Conservation (phyloP, 2,797 vertebrate genomes). For the Neostethus bicornis region DNA sequence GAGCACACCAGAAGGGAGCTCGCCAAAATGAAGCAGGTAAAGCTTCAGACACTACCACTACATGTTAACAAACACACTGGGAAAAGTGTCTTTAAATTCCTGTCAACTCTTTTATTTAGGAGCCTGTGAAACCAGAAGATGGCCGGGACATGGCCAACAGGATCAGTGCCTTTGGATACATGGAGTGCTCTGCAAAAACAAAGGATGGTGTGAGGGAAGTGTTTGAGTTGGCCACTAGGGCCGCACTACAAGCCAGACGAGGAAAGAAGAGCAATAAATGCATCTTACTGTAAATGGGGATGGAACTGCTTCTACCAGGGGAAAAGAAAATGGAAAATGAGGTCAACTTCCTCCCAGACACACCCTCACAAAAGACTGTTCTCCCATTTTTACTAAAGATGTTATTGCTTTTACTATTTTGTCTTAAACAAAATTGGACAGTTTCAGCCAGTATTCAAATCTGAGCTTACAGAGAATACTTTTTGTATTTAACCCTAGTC, state of each 20-base stretch:
- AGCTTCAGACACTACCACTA: neutral
- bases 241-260: slow-evolving; percentile 95
- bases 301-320: slow-evolving; percentile 70
- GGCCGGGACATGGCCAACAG: slow-evolving; percentile 97
- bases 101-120: slow-evolving; percentile 71
- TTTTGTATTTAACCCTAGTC: slow-evolving; percentile 78
- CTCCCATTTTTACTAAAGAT: slow-evolving; percentile 78
- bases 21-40: slow-evolving; percentile 98
- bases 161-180: slow-evolving; percentile 97
- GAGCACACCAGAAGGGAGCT: slow-evolving; percentile 96
- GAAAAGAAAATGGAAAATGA: slow-evolving; percentile 56
- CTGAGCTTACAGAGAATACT: slow-evolving; percentile 72
- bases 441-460: slow-evolving; percentile 93
- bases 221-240: slow-evolving; percentile 99
- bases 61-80: neutral
- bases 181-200: slow-evolving; percentile 99
- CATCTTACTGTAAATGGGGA: slow-evolving; percentile 89
- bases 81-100: slow-evolving; percentile 5
- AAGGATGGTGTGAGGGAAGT: slow-evolving; percentile 99
- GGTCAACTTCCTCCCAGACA: slow-evolving; percentile 66
- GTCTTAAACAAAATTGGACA: slow-evolving; percentile 77
- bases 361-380: slow-evolving; percentile 78
- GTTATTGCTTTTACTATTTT: slow-evolving; percentile 79
- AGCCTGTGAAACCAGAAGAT: slow-evolving; percentile 96
- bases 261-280: slow-evolving; percentile 96